phyloP scores from a whole-genome alignment of 1,140 invertebrate species.

The Drosophila sproati region DNA sequence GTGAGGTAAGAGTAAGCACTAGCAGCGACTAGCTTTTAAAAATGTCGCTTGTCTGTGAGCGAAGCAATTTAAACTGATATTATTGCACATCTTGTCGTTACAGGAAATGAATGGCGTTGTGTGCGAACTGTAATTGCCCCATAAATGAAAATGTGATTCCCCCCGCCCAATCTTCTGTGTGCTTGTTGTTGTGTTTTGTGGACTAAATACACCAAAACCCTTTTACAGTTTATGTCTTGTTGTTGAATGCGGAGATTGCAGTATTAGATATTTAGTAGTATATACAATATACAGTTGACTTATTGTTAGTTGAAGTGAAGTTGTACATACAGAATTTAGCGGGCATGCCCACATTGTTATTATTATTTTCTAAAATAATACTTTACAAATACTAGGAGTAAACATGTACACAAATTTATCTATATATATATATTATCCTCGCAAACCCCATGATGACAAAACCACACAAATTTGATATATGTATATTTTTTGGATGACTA shows the following conservation, averaged over 20 bases:
- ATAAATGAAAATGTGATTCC: constrained; percentile 64
- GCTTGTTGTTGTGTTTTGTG: constrained; percentile 29
- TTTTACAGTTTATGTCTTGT: constrained; percentile 19
- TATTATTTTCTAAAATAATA: constrained; percentile 16
- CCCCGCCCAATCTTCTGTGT: constrained; percentile 16
- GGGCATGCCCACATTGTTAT: constrained; percentile 67
- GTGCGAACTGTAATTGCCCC: constrained; percentile 50
- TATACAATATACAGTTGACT: constrained; percentile 43
- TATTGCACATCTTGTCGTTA: constrained; percentile 30
- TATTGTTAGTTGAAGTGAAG: constrained; percentile 55
- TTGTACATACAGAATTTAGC: constrained; percentile 63
- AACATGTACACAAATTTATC: constrained; percentile 13
- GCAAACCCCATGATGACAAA: constrained; percentile 69
- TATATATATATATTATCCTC: constrained; percentile 49
- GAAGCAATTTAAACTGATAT: constrained; percentile 25
- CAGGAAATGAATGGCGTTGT: constrained; percentile 42
- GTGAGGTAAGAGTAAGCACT: constrained; percentile 60
- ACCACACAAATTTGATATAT: constrained; percentile 27
- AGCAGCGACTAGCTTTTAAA: not conserved
- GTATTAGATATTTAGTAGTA: constrained; percentile 56
- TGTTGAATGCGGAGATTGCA: constrained; percentile 67
- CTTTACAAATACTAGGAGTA: constrained; percentile 31
- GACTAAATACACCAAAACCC: constrained; percentile 32
- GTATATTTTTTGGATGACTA: constrained; percentile 40
- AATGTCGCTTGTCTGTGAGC: not conserved